Percentiles rank a stretch among this genome's conserved stretches.
Conservation (phyloP, 2,113 vertebrate genomes). For the Burhinus oedicnemus region DNA sequence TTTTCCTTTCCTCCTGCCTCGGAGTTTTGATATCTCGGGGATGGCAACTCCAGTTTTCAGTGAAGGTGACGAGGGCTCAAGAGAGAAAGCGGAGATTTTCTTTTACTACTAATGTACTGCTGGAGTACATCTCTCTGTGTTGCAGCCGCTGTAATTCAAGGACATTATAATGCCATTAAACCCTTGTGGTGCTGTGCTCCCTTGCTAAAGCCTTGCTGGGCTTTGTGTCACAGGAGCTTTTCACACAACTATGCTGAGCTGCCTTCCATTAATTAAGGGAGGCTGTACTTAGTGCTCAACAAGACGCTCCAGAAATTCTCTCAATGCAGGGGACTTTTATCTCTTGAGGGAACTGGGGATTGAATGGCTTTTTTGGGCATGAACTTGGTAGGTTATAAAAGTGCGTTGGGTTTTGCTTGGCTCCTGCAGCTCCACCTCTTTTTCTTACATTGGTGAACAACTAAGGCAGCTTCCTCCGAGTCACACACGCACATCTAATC, state of each 20-base stretch:
- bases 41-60: not conserved
- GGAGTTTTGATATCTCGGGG: not conserved
- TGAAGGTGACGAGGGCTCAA: not conserved
- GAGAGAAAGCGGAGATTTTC: not conserved
- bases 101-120: not conserved
- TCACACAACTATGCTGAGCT: not conserved
- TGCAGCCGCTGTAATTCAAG: not conserved
- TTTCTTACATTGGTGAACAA: not conserved
- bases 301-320: constrained; percentile 8
- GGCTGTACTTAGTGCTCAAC: not conserved
- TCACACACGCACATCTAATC: not conserved
- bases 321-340: not conserved
- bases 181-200: constrained; percentile 16
- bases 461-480: not conserved
- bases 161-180: constrained; percentile 54
- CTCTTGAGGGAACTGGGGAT: not conserved
- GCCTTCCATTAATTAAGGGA: constrained; percentile 27
- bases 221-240: constrained; percentile 41
- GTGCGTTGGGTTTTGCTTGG: not conserved
- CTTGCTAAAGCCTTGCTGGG: not conserved
- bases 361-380: not conserved
- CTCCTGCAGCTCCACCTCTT: constrained; percentile 30
- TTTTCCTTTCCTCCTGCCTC: not conserved
- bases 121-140: not conserved
- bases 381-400: not conserved